phyloP scores from a whole-genome alignment of 2,888 invertebrate genomes.

The Pristionchus arcanus region DNA sequence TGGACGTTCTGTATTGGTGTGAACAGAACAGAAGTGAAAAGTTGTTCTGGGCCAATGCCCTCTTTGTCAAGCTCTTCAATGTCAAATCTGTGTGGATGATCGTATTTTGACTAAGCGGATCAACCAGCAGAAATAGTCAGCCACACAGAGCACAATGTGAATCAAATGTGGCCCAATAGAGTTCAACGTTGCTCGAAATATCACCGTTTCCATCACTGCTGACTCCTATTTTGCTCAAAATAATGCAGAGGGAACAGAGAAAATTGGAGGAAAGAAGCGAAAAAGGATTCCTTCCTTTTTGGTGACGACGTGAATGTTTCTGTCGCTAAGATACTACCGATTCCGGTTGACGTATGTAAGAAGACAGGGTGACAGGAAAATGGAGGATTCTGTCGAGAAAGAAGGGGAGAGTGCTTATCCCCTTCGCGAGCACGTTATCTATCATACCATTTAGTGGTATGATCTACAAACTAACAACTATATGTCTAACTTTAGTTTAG shows the following conservation, averaged over 20 bases:
- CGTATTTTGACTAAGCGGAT: conserved; percentile 25
- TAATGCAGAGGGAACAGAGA: not conserved
- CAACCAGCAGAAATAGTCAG: not conserved
- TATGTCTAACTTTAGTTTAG: too few relatives aligned
- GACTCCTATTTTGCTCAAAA: not conserved
- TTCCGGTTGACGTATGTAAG: not conserved
- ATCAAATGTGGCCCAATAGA: not conserved
- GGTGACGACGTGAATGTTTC: not conserved
- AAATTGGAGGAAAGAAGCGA: not conserved
- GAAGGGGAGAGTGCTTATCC: not conserved
- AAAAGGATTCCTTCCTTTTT: not conserved
- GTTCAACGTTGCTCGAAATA: not conserved
- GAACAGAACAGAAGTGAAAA: not conserved
- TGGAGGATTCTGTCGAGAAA: too few relatives aligned
- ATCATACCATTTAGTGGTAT: not conserved
- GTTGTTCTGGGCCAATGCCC: not conserved
- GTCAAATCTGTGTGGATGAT: not conserved
- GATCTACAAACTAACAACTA: not conserved
- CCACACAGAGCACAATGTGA: not conserved
- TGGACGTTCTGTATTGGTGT: not conserved
- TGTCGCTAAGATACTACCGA: not conserved
- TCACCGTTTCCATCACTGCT: not conserved
- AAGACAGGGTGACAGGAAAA: not conserved
- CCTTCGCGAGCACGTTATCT: not conserved
- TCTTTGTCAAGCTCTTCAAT: not conserved